Conservation (phyloP, 2,888 invertebrate genomes). For the Abrostola triplasia region DNA sequence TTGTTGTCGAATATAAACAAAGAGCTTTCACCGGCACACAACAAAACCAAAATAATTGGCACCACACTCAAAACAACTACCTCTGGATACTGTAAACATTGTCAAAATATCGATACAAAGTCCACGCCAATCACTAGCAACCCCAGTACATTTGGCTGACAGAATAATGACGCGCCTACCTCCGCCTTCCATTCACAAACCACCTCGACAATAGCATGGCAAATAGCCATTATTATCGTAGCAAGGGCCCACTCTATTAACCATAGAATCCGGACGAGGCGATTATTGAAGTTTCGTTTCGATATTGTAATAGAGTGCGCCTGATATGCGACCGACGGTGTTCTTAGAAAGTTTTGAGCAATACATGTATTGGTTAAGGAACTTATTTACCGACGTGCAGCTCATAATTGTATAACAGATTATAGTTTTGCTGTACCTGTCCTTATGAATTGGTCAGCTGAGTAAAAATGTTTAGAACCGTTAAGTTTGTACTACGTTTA, state of each 20-base stretch:
- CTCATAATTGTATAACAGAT: conserved; percentile 19
- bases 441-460: neutral
- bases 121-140: conserved; percentile 60
- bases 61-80: neutral
- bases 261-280: conserved; percentile 58
- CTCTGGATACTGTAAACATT: neutral
- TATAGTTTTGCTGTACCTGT: neutral
- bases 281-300: conserved; percentile 60
- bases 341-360: conserved; percentile 28
- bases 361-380: neutral
- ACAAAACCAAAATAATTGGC: neutral
- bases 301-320: conserved; percentile 23
- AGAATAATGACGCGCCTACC: conserved; percentile 84
- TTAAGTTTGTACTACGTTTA: neutral
- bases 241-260: conserved; percentile 75
- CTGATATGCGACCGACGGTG: conserved; percentile 15
- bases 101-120: conserved; percentile 49
- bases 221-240: conserved; percentile 84
- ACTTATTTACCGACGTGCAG: conserved; percentile 5
- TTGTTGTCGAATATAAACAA: neutral
- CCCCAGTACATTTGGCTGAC: conserved; percentile 69
- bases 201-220: conserved; percentile 83
- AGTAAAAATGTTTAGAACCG: conserved; percentile 10
- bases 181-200: conserved; percentile 78
- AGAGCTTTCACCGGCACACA: neutral